Base-by-base conservation (phyloP, 2,113 vertebrate species). In the Emydocephalus ijimae region DNA sequence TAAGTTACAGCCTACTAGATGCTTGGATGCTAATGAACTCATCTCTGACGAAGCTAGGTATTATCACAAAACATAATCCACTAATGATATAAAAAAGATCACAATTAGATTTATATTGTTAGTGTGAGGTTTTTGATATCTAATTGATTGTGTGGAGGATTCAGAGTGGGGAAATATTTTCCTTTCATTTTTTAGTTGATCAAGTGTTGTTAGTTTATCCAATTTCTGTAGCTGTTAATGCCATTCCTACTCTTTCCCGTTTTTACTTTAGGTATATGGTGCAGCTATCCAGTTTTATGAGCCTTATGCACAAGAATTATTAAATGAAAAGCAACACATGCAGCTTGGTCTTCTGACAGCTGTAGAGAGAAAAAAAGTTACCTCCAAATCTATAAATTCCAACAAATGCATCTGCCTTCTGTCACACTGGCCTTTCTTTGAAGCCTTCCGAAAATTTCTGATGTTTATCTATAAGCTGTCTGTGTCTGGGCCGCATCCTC, bases 361-460 rank as follows among this genome's bases (percentile, higher is more conserved):
- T 0, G 98, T 99, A 94, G 99, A 99, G 91, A 99, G 98, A 96
- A 99, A 98, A 97, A 93, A 98, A 94, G 96, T 99, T 96, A 97
- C 98, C 89, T 98, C 98, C 93, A 98, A 99, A 92, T 98, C 98
- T 0, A 98, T 99, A 90, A 99, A 99, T 97, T 98, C 98, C 93
- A 99, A 99, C 95, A 99, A 99, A 95, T 99, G 99, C 96, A 99
- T 99, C 97, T 99, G 99, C 96, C 97, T 99, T 95, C 98, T 99
- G 10, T 99, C 99, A 91, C 99, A 98, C n/a, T 99, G 99, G 99
- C 99, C 99, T 93, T 99, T 99, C 97, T 99, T 99, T 93, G 98
- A 99, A 89, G 98, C 99, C 93, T 99, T 99, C 97, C 96, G 98
- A 96, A 99, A 99, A 96, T 99, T 99, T 97, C 98, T 99, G 89